Base-by-base conservation (phyloP, 2,888 invertebrate species). In the Orchestes rusci region DNA sequence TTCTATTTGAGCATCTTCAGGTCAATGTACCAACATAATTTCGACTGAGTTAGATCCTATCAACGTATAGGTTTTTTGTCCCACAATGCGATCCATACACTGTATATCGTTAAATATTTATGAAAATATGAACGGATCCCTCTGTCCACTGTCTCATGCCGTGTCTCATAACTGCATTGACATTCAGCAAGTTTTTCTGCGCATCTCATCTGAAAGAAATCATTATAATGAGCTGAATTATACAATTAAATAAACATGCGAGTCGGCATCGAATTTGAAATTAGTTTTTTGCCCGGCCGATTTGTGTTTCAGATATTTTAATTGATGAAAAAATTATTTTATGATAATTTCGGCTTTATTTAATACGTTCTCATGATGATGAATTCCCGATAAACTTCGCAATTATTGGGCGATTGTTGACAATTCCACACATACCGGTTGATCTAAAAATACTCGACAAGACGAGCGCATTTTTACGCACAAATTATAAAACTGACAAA, bases 151-250 rank as follows among this genome's bases (percentile, higher is more conserved):
- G n/a, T n/a, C n/a, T n/a, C n/a, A n/a, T n/a, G n/a, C n/a, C n/a
- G n/a, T n/a, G 46, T 49, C 48, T 50, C 50, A 51, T 55, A 53
- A 49, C 50, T 47, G n/a, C 40, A 37, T 48, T 53, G 50, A 50
- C 48, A 53, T 54, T 52, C 54, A 53, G 46, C 54, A 50, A 53
- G 48, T 56, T 56, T 56, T 56, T 56, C 34, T 51, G 34, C 43
- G 28, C 46, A 49, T 45, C 52, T 45, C 40, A 45, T n/a, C n/a
- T n/a, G n/a, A n/a, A 48, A 45, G 12, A 47, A 50, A 50, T 56
- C 54, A 55, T 58, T 56, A 53, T 56, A 56, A 54, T 56, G 56
- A 55, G 53, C 47, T 39, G 53, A 53, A 57, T 58, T 58, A 57
- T 58, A 53, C 58, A 55, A 57, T 56, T 57, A 57, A 55, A 55